Evolutionary conservation across 1,140 invertebrate genomes (phyloP).

Genomic region (Drosophila gunungcola): DNA sequence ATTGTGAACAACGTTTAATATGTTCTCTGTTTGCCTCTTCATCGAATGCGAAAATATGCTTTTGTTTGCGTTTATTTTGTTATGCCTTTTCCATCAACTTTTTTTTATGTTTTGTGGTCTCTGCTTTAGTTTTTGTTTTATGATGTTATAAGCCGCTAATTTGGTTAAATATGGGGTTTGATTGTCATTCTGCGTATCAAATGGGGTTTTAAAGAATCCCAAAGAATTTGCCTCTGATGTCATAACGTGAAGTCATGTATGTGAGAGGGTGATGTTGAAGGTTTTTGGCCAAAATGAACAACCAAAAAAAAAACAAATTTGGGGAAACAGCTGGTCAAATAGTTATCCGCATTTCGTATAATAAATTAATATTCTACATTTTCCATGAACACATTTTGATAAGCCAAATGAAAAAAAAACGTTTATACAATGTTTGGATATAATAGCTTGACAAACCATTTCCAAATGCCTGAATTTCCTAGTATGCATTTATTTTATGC

Average conservation of each 20-base stretch:
- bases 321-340: not conserved
- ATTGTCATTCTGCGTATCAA: slow-evolving; percentile 63
- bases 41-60: slow-evolving; percentile 57
- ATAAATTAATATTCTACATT: slow-evolving; percentile 2
- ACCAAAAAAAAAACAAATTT: not conserved
- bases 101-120: slow-evolving; percentile 26
- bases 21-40: slow-evolving; percentile 50
- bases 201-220: slow-evolving; percentile 36
- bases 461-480: slow-evolving; percentile 8
- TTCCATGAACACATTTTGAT: not conserved
- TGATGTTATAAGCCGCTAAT: slow-evolving; percentile 61
- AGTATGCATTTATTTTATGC: slow-evolving; percentile 10
- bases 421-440: not conserved
- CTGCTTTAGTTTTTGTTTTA: slow-evolving; percentile 38
- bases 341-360: not conserved
- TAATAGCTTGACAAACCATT: not conserved
- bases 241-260: slow-evolving; percentile 52
- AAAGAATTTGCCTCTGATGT: slow-evolving; percentile 57
- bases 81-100: slow-evolving; percentile 29
- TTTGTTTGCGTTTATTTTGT: slow-evolving; percentile 34
- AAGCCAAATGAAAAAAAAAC: not conserved
- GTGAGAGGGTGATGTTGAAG: not conserved
- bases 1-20: not conserved
- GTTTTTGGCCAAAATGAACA: slow-evolving; percentile 2
- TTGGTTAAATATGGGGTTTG: slow-evolving; percentile 71